Conservation (phyloP, 1,140 invertebrate species). For the Carposina sasakii region DNA sequence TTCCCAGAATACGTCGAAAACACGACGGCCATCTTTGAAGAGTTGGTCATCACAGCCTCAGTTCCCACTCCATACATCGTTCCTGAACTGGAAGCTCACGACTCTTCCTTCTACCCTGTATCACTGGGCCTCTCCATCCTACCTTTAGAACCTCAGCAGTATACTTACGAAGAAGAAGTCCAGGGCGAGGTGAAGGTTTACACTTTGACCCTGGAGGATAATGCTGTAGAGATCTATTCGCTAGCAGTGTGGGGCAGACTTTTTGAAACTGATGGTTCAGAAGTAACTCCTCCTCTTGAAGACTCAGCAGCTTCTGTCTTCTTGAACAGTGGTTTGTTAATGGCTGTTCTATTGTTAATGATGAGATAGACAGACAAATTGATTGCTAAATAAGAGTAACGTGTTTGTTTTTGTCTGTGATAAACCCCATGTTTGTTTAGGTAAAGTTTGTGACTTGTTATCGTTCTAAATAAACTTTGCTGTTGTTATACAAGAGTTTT, state of each 20-base stretch:
- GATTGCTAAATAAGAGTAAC: no score
- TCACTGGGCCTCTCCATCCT: constrained; percentile 44
- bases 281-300: constrained; percentile 25
- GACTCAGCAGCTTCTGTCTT: constrained; percentile 11
- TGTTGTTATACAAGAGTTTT: no score
- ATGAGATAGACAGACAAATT: no score
- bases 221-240: constrained; percentile 33
- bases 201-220: constrained; percentile 25
- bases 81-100: constrained; percentile 25
- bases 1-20: constrained; percentile 36
- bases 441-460: no score
- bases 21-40: constrained; percentile 43
- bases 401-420: no score
- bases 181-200: constrained; percentile 17
- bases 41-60: constrained; percentile 39
- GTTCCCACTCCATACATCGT: constrained; percentile 35
- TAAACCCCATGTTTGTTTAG: no score
- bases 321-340: no score
- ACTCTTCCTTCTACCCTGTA: constrained; percentile 46
- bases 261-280: constrained; percentile 39
- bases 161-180: constrained; percentile 20
- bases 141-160: constrained; percentile 45
- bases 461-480: no score
- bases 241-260: constrained; percentile 55
- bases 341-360: no score